Evolutionary conservation across 2,113 vertebrate genomes (phyloP), one percentile per base, ranked within the genome.

Genomic region (Sigmodon hispidus): DNA sequence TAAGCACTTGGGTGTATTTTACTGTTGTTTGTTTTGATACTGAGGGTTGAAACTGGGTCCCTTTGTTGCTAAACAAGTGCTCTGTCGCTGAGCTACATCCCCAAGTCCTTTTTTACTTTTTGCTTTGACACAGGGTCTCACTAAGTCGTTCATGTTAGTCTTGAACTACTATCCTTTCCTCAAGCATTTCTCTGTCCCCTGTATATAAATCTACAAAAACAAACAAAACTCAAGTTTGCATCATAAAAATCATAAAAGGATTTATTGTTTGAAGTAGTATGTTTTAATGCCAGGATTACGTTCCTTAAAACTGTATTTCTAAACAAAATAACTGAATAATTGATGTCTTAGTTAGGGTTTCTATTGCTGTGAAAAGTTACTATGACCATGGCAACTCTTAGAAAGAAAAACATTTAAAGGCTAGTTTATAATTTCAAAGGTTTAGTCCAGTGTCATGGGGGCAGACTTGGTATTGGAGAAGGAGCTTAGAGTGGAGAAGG

Each of bases 241-340:
- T 85, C 31, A 17, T 85, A 65, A 31, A 61, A 15, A n/a, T n/a
- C n/a, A n/a, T n/a, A 61, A 43, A 61, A 43, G 3, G 34, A 40
- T 81, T 40, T 12, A 29, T 77, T 84, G 17, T 83, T 36, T 72
- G 16, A 40, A 55, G 21, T 40, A 36, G 57, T 61, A 13, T 85
- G 48, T 65, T 92, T 67, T 92, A 91, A 69, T 89, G 26, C 81
- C 87, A 79, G 67, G 15, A 75, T 87, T 90, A n/a, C 40, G 1
- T 57, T 50, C 31, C 43, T 85, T 90, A 85, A 96, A 89, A 77
- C 43, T 84, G 0, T 67, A 59, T 90, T 95, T 90, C 55, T 93
- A 29, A 89, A 63, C 24, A 10, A 29, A 26, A 40, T 34, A 77
- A 3, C 40, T 80, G 43, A 89, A 52, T 76, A 76, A n/a, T 55